These are phyloP conservation scores for Brienomyrus brachyistius DNA, from an alignment of 2,113 vertebrate species.

Conservation along the genomic window DNA sequence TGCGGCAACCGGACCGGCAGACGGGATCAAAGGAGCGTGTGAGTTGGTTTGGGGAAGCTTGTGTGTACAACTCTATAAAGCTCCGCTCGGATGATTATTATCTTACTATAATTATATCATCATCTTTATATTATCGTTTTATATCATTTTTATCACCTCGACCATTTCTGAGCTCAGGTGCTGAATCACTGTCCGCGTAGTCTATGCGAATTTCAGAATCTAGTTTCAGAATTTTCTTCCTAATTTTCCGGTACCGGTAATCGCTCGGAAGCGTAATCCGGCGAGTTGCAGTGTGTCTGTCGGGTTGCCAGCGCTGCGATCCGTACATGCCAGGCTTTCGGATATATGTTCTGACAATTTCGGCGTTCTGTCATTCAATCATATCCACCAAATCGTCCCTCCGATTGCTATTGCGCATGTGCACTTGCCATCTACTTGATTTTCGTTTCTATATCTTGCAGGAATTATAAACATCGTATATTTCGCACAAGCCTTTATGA, in stretches of 20 bases:
- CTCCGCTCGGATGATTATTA: neutral
- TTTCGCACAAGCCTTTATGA: neutral
- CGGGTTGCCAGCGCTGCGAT: neutral
- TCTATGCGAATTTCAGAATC: neutral
- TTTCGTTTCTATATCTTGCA: neutral
- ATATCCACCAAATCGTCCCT: neutral
- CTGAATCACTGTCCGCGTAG: neutral
- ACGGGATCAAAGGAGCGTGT: neutral
- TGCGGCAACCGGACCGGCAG: neutral
- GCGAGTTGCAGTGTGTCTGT: neutral
- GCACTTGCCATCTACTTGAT: neutral
- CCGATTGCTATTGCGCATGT: neutral
- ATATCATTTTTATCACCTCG: neutral
- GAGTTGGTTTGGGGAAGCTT: neutral
- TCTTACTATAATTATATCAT: neutral
- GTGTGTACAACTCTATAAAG: neutral
- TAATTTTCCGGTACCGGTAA: neutral
- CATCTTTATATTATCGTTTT: neutral
- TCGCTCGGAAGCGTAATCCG: neutral
- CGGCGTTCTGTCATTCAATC: neutral
- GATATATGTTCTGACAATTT: neutral
- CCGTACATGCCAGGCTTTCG: neutral
- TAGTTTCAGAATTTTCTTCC: neutral
- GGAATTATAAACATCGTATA: neutral
- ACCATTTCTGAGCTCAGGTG: neutral